Evolutionary conservation across 2,113 vertebrate species (phyloP).

Genomic region (Nanorana parkeri): DNA sequence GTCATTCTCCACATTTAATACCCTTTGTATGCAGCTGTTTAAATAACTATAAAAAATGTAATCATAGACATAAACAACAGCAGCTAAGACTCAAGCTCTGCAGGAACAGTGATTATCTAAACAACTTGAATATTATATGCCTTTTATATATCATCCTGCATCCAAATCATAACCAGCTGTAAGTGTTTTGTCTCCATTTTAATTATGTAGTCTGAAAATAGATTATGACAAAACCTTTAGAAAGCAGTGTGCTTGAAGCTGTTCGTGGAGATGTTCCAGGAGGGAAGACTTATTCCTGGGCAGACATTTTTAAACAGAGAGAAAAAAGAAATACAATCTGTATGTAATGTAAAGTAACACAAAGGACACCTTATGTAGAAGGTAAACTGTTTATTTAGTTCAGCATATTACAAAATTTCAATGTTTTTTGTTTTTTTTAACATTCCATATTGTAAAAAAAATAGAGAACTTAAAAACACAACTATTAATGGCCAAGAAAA

Average conservation of each 20-base stretch:
- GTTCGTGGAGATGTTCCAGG: neutral
- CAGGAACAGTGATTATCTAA: constrained; percentile 42
- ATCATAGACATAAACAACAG: constrained; percentile 41
- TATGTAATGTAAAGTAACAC: too few species aligned
- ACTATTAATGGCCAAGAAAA: too few species aligned
- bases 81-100: constrained; percentile 7
- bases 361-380: too few species aligned
- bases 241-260: constrained; percentile 19
- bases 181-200: constrained; percentile 27
- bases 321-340: neutral
- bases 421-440: too few species aligned
- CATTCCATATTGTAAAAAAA: too few species aligned
- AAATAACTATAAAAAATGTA: constrained; percentile 41
- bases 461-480: too few species aligned
- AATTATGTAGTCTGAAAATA: constrained; percentile 51
- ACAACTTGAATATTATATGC: constrained; percentile 54
- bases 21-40: constrained; percentile 28
- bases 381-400: too few species aligned
- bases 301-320: neutral
- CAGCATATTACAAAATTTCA: too few species aligned
- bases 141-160: constrained; percentile 51
- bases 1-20: constrained; percentile 22
- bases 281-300: neutral
- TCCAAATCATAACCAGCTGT: constrained; percentile 39
- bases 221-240: constrained; percentile 36